Conservation (phyloP, 2,888 invertebrate genomes). For the Mystacides longicornis region DNA sequence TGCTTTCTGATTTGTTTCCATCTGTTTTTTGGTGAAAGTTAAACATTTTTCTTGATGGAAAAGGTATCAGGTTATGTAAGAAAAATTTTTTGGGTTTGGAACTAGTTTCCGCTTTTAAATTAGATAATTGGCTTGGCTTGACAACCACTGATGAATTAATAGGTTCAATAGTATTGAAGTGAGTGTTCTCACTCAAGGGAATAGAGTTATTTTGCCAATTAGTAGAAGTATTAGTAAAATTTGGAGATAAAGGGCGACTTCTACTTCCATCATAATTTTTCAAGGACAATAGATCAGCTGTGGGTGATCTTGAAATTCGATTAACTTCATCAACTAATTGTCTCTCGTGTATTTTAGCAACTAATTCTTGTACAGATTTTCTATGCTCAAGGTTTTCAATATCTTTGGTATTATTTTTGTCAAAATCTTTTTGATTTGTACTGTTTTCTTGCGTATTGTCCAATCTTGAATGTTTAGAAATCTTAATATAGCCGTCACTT, state of each 20-base stretch:
- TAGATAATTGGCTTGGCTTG: slow-evolving; percentile 15
- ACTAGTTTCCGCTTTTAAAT: slow-evolving; percentile 32
- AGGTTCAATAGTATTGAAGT: slow-evolving; percentile 25
- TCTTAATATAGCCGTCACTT: slow-evolving; percentile 46
- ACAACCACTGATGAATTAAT: slow-evolving; percentile 16
- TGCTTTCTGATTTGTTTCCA: slow-evolving; percentile 50
- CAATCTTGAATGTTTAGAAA: slow-evolving; percentile 36
- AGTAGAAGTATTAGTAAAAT: slow-evolving; percentile 9
- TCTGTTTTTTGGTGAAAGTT: slow-evolving; percentile 44
- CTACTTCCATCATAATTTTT: slow-evolving; percentile 13
- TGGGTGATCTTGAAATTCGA: slow-evolving; percentile 19
- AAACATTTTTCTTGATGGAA: slow-evolving; percentile 46
- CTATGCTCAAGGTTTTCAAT: slow-evolving; percentile 31
- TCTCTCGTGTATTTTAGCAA: slow-evolving; percentile 53
- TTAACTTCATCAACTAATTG: slow-evolving; percentile 29
- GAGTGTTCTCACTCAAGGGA: slow-evolving; percentile 24
- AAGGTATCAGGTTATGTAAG: slow-evolving; percentile 46
- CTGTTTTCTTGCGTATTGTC: slow-evolving; percentile 11
- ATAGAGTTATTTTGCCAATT: slow-evolving; percentile 24
- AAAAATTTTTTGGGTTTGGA: slow-evolving; percentile 47
- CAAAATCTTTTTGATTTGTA: background rate
- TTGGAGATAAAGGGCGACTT: slow-evolving; percentile 22
- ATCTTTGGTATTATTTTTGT: slow-evolving; percentile 6
- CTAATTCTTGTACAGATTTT: slow-evolving; percentile 56
- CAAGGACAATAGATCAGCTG: slow-evolving; percentile 16